Percentiles rank a stretch among this genome's conserved stretches.
phyloP scores from a whole-genome alignment of 2,888 invertebrate genomes.

The Cactoblastis cactorum region DNA sequence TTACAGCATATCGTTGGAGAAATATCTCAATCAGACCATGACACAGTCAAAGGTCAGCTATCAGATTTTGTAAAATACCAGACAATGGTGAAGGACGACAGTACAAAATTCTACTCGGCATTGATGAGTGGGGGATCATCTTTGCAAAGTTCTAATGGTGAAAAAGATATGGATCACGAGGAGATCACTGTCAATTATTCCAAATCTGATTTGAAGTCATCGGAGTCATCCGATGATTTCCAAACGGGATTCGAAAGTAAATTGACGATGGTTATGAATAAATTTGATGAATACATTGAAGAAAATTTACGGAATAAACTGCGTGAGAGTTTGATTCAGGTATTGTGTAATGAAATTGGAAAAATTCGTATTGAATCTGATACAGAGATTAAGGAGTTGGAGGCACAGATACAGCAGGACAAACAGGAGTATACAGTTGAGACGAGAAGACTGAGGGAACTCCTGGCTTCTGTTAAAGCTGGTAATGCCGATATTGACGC shows the following conservation, averaged over 20 bases:
- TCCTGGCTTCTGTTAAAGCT: conserved; percentile 78
- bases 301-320: conserved; percentile 66
- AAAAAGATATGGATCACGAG: conserved; percentile 72
- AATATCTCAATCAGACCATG: conserved; percentile 51
- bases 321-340: conserved; percentile 77
- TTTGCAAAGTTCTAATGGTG: conserved; percentile 61
- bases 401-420: conserved; percentile 75
- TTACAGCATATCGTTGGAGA: conserved; percentile 62
- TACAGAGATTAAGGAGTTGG: conserved; percentile 58
- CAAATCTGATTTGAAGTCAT: conserved; percentile 58
- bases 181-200: conserved; percentile 68
- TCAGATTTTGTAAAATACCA: conserved; percentile 72
- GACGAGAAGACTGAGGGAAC: conserved; percentile 71
- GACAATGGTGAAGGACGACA: conserved; percentile 62
- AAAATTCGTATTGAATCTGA: conserved; percentile 64
- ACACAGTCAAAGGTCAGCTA: conserved; percentile 62
- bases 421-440: conserved; percentile 78
- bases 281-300: conserved; percentile 57
- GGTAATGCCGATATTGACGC: conserved; percentile 78
- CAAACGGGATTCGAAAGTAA: conserved; percentile 61
- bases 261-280: conserved; percentile 47
- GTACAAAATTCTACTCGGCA: conserved; percentile 66
- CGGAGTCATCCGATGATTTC: conserved; percentile 58
- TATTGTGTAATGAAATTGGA: conserved; percentile 74
- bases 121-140: conserved; percentile 64